Base-by-base conservation (phyloP, 2,113 vertebrate species). In the Isurus oxyrinchus region DNA sequence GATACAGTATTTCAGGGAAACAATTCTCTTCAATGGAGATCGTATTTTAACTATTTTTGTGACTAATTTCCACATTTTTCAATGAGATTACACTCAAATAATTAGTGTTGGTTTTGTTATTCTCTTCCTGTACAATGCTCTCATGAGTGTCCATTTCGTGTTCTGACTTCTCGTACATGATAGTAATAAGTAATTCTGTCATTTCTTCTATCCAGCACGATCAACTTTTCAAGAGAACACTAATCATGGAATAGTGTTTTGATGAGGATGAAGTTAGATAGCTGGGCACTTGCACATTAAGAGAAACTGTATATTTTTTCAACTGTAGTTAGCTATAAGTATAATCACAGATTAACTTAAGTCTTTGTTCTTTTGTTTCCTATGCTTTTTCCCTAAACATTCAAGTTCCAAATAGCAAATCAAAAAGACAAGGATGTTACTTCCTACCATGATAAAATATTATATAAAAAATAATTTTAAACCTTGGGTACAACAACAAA, bases 381-480 rank as follows among this genome's bases (percentile, higher is more conserved):
- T 90, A 90, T 90, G 87, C 31, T 61, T 35, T 16, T 35, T 59
- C 11, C 31, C 2, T 19, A 16, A 91, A 91, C 31, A 59, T 91
- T 49, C 93, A 95, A 95, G 31, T 95, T 95, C 94, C 53, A 95
- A 95, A 72, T 25, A 72, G 94, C 49, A 72, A 95, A 31, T 95
- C 66, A 95, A 95, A 72, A 31, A 27, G 49, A 95, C 66, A 66
- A 94, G 55, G 35, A 35, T 95, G 94, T 95, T 95, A 66, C 40
- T 95, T 69, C 49, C 94, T 49, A 95, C 55, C 40, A 40, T 76
- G 94, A 95, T 72, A 69, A 72, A 95, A 27, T 59, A 91, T n/a
- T 35, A 27, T 95, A 95, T 94, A 94, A 94, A 95, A 95, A 95
- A 95, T 95, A 72, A 69, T 72, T 72, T 95, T 72, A 95, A 55